Conservation (phyloP, 1,140 invertebrate species). For the Mamestra configurata region DNA sequence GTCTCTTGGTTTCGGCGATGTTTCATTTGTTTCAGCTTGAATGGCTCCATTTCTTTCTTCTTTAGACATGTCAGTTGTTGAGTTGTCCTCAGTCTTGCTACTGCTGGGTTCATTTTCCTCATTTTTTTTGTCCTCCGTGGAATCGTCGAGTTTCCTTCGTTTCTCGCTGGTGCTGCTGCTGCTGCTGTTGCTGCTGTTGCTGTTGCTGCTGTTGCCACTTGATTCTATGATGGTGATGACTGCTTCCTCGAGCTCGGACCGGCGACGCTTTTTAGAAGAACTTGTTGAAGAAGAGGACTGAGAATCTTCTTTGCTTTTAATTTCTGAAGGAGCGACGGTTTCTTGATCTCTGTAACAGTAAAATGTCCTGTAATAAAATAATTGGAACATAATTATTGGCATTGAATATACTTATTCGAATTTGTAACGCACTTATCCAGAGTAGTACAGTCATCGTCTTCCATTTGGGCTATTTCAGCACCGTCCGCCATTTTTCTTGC, state of each 20-base stretch:
- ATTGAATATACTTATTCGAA: neutral
- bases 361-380: neutral
- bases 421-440: neutral
- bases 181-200: constrained; percentile 49
- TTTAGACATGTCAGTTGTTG: constrained; percentile 44
- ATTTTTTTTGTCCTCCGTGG: constrained; percentile 48
- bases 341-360: constrained; percentile 65
- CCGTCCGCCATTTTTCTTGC: constrained; percentile 68
- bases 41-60: constrained; percentile 7
- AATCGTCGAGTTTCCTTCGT: constrained; percentile 60
- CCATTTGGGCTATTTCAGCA: constrained; percentile 64
- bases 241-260: constrained; percentile 75
- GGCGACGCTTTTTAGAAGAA: constrained; percentile 72
- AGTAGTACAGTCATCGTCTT: constrained; percentile 64
- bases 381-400: neutral
- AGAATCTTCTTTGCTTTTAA: constrained; percentile 59
- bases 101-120: constrained; percentile 42
- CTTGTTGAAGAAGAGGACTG: constrained; percentile 16
- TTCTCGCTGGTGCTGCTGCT: constrained; percentile 60
- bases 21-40: constrained; percentile 21
- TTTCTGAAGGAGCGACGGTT: constrained; percentile 54
- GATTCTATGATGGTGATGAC: constrained; percentile 72
- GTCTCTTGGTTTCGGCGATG: constrained; percentile 44
- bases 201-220: constrained; percentile 30
- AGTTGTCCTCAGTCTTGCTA: constrained; percentile 39